A percentile compares a stretch with the other conserved stretches of the same genome.
phyloP scores from a whole-genome alignment of 2,113 vertebrate genomes.

The Labeo catla region DNA sequence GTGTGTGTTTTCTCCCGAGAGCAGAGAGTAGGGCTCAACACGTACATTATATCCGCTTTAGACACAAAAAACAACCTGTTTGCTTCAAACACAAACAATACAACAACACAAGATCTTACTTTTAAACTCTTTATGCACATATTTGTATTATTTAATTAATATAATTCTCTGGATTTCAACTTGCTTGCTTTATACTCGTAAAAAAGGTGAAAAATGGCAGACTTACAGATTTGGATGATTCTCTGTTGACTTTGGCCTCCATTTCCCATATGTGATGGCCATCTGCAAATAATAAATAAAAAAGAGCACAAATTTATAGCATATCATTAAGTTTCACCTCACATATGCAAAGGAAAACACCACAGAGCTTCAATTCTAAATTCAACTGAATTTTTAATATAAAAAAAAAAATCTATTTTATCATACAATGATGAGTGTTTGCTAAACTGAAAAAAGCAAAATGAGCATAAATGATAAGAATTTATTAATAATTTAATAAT shows the following conservation, averaged over 20 bases:
- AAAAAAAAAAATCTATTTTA: background rate
- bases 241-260: slow-evolving; percentile 92
- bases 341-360: background rate
- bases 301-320: slow-evolving; percentile 4
- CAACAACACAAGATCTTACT: background rate
- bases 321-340: slow-evolving; percentile 1
- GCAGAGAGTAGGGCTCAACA: slow-evolving; percentile 1
- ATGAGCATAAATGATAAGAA: background rate
- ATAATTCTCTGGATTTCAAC: background rate
- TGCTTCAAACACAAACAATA: slow-evolving; percentile 8
- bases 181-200: background rate
- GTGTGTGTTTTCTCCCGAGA: slow-evolving; percentile 15
- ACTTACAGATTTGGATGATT: slow-evolving; percentile 91
- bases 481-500: no score
- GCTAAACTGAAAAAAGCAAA: background rate
- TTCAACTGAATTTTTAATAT: background rate
- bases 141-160: background rate
- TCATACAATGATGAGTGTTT: background rate
- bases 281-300: slow-evolving; percentile 74
- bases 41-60: slow-evolving; percentile 36
- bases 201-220: background rate
- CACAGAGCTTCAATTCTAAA: background rate
- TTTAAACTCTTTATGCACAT: background rate
- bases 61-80: slow-evolving; percentile 21
- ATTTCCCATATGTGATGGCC: slow-evolving; percentile 98